Base-by-base conservation (phyloP, 2,888 invertebrate species). In the Erebia palarica region DNA sequence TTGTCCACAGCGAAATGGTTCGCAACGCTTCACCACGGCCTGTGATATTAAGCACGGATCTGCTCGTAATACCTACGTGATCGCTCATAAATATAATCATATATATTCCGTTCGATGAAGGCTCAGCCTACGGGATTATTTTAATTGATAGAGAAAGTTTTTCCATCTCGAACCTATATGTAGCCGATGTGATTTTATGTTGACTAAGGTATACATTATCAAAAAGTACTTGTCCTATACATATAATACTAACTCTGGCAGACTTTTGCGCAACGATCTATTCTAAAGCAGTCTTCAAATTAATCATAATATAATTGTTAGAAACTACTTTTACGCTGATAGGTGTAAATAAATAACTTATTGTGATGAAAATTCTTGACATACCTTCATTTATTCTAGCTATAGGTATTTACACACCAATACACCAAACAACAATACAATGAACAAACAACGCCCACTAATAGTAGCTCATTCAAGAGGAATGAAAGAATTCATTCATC, bases 11-110 rank as follows among this genome's bases (percentile, higher is more conserved):
- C 77, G 81, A 80, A 85, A 82, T 84, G 78, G 81, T 78, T 80
- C 78, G 84, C 80, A 81, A 84, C 86, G 84, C 82, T 85, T 79
- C 79, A 83, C 77, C 76, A 78, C 64, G 64, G 76, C 76, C 76
- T 70, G 76, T 72, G 75, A 75, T 79, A 78, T 77, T 75, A 73
- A 73, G 70, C 70, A 71, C 75, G 70, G 69, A 53, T 61, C 65
- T 18, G 55, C 55, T 55, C 9, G 18, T 70, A 60, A 67, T 49
- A 67, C 59, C 49, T 55, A 67, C 59, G 59, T 55, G 58, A 71
- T 69, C 61, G 11, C 67, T 49, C 63, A 55, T 64, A 64, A 66
- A 21, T 55, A 55, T 55, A 55, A 18, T 21, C 57, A 21, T 57
- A 57, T 57, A 10, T 27, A 65, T 65, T 51, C 27, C 64, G 65